phyloP scores from a whole-genome alignment of 2,113 vertebrate species.

The Orientallactaga bullata region DNA sequence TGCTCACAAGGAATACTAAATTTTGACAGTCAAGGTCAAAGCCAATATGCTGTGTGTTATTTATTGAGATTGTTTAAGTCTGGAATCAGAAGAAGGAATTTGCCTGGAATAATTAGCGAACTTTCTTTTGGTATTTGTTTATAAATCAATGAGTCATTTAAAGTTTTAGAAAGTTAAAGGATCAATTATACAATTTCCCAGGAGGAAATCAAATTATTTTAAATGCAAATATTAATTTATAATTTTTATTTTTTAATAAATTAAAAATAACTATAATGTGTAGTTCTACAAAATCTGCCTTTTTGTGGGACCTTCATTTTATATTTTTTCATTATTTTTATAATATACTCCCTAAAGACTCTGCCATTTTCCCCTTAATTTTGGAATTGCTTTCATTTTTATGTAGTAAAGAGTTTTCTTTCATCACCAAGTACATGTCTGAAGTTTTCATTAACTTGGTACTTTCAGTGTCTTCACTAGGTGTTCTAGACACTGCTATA shows the following conservation, averaged over 20 bases:
- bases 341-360: not conserved
- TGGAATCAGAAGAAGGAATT: conserved; percentile 13
- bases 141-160: not conserved
- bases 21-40: not conserved
- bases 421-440: not conserved
- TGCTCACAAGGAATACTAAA: not conserved
- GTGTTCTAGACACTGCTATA: not conserved
- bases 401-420: not conserved
- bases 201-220: not conserved
- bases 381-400: not conserved
- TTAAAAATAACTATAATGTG: not conserved
- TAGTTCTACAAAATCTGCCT: not conserved
- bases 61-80: not conserved
- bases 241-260: not conserved
- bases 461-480: not conserved
- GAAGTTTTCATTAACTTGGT: not conserved
- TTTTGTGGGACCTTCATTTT: not conserved
- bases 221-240: not conserved
- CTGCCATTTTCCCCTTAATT: not conserved
- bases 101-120: not conserved
- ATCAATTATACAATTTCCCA: not conserved
- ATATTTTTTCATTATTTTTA: not conserved
- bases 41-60: not conserved
- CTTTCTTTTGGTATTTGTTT: conserved; percentile 11
- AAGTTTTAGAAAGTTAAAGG: conserved; percentile 17